These are phyloP conservation scores for Dendrocincla tyrannina DNA, from an alignment of 2,797 vertebrate species.

Conservation along the genomic window DNA sequence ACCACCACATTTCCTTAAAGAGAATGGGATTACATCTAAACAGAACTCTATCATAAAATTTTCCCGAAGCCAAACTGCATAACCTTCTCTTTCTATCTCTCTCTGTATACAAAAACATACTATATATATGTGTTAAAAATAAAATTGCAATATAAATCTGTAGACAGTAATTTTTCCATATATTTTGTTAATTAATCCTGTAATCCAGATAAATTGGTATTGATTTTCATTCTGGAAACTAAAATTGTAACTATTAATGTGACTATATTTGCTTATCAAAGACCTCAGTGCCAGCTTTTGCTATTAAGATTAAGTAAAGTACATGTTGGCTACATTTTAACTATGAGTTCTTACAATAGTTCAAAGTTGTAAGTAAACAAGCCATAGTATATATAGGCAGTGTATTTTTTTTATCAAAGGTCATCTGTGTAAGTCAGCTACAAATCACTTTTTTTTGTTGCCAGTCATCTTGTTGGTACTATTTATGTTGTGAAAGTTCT, in stretches of 20 bases:
- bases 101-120: accelerated
- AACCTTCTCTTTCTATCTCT: background rate
- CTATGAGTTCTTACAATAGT: background rate
- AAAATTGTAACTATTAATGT: background rate
- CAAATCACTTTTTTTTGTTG: background rate
- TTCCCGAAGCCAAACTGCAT: background rate
- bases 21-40: background rate
- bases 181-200: background rate
- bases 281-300: slow-evolving; percentile 32
- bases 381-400: background rate
- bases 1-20: background rate
- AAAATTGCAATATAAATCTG: background rate
- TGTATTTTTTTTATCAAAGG: background rate
- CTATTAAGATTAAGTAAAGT: slow-evolving; percentile 57
- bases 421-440: background rate
- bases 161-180: background rate
- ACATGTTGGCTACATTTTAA: slow-evolving; percentile 13
- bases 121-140: background rate
- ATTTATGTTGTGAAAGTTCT: slow-evolving; percentile 15
- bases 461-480: background rate
- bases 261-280: slow-evolving; percentile 24
- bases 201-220: background rate
- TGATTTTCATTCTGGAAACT: background rate
- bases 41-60: background rate
- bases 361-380: slow-evolving; percentile 42